A percentile compares a stretch with the other conserved stretches of the same genome.
Evolutionary conservation across 2,888 invertebrate species (phyloP).

Genomic region (Epinotia brunnichana): DNA sequence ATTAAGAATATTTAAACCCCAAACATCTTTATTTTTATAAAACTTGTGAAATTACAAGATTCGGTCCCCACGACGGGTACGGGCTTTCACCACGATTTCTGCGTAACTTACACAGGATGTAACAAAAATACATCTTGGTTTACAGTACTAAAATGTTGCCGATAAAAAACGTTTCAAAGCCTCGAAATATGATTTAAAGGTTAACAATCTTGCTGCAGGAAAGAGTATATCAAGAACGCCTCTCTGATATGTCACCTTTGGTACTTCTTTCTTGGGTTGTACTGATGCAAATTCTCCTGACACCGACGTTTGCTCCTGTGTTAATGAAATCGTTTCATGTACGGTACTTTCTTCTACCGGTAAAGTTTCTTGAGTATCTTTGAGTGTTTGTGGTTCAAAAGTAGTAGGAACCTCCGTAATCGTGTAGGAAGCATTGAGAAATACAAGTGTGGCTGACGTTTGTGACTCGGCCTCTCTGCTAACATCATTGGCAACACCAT

Average conservation of each 20-base stretch:
- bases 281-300: background rate
- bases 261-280: conserved; percentile 51
- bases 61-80: too few relatives aligned
- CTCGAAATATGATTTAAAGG: conserved; percentile 67
- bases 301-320: background rate
- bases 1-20: too few relatives aligned
- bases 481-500: background rate
- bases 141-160: conserved; percentile 58
- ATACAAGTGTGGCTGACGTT: conserved; percentile 11
- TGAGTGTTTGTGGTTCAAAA: background rate
- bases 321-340: background rate
- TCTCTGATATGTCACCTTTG: conserved; percentile 55
- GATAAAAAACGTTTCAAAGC: conserved; percentile 63
- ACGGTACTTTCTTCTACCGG: background rate
- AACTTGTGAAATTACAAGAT: too few relatives aligned
- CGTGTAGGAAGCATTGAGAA: conserved; percentile 8
- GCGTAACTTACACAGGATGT: too few relatives aligned
- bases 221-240: conserved; percentile 69
- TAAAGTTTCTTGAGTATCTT: background rate
- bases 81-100: too few relatives aligned
- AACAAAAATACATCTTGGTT: background rate
- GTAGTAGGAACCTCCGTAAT: background rate
- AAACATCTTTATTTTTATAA: too few relatives aligned
- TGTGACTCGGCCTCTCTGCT: background rate
- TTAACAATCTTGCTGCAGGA: conserved; percentile 62